These are phyloP conservation scores for Fregetta grallaria DNA, from an alignment of 2,113 vertebrate genomes.

Conservation along the genomic window DNA sequence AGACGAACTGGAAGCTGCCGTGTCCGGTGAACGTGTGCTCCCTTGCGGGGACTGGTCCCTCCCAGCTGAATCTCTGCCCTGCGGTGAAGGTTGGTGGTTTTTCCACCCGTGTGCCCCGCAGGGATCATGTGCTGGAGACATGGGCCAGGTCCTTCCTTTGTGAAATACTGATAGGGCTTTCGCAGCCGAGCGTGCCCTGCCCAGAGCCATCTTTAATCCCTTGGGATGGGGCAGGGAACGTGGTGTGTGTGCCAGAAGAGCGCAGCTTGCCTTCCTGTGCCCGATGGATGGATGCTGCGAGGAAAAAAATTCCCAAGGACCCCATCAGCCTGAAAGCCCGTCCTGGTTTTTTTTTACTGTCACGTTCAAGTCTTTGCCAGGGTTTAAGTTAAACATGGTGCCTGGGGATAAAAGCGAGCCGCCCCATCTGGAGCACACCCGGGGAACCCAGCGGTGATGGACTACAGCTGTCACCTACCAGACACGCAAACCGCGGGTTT, in stretches of 20 bases:
- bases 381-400: background rate
- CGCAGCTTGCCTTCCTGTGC: background rate
- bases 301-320: background rate
- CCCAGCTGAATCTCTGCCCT: background rate
- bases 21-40: background rate
- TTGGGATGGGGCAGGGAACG: background rate
- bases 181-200: rapidly evolving
- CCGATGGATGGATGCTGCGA: background rate
- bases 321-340: rapidly evolving
- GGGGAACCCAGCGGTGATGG: background rate
- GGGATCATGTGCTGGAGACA: too few species aligned
- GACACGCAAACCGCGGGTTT: background rate
- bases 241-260: background rate
- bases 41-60: background rate
- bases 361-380: rapidly evolving
- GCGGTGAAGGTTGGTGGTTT: background rate
- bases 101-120: too few species aligned
- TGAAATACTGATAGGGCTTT: background rate
- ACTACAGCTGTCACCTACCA: background rate
- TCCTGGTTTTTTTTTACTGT: background rate
- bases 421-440: background rate
- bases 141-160: background rate
- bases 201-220: background rate
- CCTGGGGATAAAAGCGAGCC: background rate
- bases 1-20: background rate